phyloP scores from a whole-genome alignment of 92 coral and sea anemone genomes.

The Parazoanthus swiftii region DNA sequence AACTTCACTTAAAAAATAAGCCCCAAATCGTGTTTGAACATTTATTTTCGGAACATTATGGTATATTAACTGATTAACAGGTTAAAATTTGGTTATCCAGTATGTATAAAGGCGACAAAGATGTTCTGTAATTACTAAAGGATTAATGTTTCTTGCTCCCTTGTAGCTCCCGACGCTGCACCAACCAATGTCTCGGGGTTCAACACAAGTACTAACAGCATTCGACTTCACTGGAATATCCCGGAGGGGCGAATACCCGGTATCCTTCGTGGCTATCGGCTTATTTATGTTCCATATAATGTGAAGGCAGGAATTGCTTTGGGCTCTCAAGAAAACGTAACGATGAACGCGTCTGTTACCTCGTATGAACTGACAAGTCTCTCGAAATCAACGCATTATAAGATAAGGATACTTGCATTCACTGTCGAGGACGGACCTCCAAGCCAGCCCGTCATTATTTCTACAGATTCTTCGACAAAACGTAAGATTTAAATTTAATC shows the following conservation, averaged over 20 bases:
- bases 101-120: too few relatives aligned
- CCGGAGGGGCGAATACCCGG: conserved; percentile 4
- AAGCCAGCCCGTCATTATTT: neutral
- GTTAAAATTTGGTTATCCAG: too few relatives aligned
- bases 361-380: neutral
- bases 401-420: neutral
- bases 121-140: too few relatives aligned
- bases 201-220: conserved; percentile 2
- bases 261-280: neutral
- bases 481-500: neutral
- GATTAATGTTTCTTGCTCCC: too few relatives aligned
- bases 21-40: too few relatives aligned
- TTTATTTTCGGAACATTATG: too few relatives aligned
- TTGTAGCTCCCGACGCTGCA: conserved; percentile 19
- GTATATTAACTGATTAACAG: too few relatives aligned
- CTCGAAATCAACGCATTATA: neutral
- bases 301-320: neutral
- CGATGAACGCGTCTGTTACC: neutral
- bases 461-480: neutral
- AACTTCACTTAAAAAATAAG: too few relatives aligned
- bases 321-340: neutral
- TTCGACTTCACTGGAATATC: conserved; percentile 29
- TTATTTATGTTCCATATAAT: neutral
- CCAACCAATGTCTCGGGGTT: conserved; percentile 34
- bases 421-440: conserved; percentile 6